Conservation (phyloP, 2,113 vertebrate genomes). For the Ifrita kowaldi region DNA sequence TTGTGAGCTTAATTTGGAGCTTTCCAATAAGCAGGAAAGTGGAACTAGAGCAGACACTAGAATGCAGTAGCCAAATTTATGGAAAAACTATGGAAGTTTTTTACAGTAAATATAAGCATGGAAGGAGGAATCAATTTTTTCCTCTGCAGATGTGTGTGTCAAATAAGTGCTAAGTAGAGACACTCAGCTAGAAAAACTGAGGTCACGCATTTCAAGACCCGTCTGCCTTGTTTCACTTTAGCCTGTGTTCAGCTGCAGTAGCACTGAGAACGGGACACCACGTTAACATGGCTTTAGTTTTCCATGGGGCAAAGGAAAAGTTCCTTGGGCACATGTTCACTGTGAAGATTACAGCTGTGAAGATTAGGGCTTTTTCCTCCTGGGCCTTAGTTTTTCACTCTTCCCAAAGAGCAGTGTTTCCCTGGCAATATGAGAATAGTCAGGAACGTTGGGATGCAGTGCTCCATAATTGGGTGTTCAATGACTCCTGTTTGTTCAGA, state of each 20-base stretch:
- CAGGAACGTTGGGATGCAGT: not conserved
- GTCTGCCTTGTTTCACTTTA: not conserved
- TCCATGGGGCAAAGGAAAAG: not conserved
- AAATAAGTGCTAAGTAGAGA: not conserved
- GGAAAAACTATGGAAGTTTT: not conserved
- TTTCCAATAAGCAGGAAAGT: not conserved
- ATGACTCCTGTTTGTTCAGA: not conserved
- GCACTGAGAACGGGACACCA: not conserved
- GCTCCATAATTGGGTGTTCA: not conserved
- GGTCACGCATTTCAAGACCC: not conserved
- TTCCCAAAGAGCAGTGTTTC: not conserved
- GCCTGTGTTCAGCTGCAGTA: not conserved
- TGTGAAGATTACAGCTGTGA: too few relatives aligned
- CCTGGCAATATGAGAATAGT: not conserved
- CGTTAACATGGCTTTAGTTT: not conserved
- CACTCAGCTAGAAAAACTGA: not conserved
- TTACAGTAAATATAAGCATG: not conserved
- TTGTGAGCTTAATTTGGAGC: not conserved
- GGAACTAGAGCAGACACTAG: not conserved
- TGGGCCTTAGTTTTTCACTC: not conserved
- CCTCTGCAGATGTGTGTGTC: not conserved
- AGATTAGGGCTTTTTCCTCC: not conserved
- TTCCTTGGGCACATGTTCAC: not conserved
- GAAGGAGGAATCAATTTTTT: not conserved
- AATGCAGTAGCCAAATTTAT: not conserved